Conservation (phyloP, 2,888 invertebrate genomes). For the Helleia helle region DNA sequence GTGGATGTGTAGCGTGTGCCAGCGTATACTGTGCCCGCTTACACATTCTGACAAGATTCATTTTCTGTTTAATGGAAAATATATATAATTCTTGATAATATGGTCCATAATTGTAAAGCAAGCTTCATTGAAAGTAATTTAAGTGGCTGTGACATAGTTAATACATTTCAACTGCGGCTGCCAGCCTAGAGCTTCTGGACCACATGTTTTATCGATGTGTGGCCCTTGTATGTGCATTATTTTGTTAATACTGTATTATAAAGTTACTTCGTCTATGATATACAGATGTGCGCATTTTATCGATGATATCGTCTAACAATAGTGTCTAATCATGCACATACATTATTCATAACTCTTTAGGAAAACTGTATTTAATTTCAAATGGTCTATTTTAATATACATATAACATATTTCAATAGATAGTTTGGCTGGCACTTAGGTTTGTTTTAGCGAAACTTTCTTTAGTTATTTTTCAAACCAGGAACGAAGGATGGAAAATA, state of each 20-base stretch:
- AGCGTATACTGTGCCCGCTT: background rate
- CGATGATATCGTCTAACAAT: no score
- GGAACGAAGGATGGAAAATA: slow-evolving; percentile 18
- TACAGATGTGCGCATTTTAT: no score
- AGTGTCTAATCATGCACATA: no score
- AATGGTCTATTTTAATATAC: no score
- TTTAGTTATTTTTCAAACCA: slow-evolving; percentile 27
- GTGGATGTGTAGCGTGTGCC: background rate
- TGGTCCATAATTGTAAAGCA: slow-evolving; percentile 25
- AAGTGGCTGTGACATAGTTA: slow-evolving; percentile 65
- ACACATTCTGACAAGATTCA: slow-evolving; percentile 6
- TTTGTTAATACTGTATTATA: background rate
- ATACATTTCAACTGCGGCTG: slow-evolving; percentile 34
- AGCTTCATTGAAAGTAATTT: slow-evolving; percentile 39
- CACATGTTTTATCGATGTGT: no score
- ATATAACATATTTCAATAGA: slow-evolving; percentile 6
- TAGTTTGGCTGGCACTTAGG: slow-evolving; percentile 24
- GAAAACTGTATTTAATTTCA: no score
- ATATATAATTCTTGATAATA: slow-evolving; percentile 9
- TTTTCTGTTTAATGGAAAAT: slow-evolving; percentile 5
- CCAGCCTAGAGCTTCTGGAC: slow-evolving; percentile 24
- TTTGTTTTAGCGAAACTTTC: slow-evolving; percentile 26
- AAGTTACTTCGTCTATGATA: background rate
- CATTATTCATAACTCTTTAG: no score
- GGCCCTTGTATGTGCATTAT: no score